Evolutionary conservation across 2,797 vertebrate genomes (phyloP).

Genomic region (Enoplosus armatus): DNA sequence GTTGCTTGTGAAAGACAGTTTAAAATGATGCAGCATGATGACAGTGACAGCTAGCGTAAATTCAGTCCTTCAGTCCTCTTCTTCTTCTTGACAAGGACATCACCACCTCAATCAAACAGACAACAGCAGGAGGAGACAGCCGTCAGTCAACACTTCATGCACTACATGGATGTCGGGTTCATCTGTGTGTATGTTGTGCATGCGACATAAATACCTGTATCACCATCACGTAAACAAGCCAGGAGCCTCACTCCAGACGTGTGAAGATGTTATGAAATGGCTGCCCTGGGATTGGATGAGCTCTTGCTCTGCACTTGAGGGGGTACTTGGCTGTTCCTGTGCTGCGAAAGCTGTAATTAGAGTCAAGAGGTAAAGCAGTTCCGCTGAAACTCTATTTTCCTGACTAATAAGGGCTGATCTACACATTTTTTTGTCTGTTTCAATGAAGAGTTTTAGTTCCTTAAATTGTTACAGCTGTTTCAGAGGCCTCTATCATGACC

Average conservation of each 20-base stretch:
- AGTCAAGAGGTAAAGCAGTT: conserved; percentile 37
- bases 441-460: conserved; percentile 8
- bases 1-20: neutral
- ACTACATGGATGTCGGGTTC: neutral
- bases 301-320: conserved; percentile 34
- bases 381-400: conserved; percentile 13
- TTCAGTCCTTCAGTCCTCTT: neutral
- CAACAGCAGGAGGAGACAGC: conserved; percentile 21
- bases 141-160: neutral
- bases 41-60: neutral
- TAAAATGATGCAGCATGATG: conserved; percentile 9
- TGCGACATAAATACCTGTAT: neutral
- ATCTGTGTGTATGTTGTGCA: neutral
- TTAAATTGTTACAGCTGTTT: conserved; percentile 13
- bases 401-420: conserved; percentile 10
- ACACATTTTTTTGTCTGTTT: neutral
- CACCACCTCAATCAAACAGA: conserved; percentile 12
- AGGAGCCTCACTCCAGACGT: conserved; percentile 6
- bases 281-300: conserved; percentile 15
- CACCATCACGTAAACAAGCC: neutral
- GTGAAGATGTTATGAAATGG: conserved; percentile 31
- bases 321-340: conserved; percentile 21
- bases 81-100: neutral
- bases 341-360: conserved; percentile 39
- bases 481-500: neutral